phyloP scores from a whole-genome alignment of 2,888 invertebrate genomes.

The Odontomyia ornata region DNA sequence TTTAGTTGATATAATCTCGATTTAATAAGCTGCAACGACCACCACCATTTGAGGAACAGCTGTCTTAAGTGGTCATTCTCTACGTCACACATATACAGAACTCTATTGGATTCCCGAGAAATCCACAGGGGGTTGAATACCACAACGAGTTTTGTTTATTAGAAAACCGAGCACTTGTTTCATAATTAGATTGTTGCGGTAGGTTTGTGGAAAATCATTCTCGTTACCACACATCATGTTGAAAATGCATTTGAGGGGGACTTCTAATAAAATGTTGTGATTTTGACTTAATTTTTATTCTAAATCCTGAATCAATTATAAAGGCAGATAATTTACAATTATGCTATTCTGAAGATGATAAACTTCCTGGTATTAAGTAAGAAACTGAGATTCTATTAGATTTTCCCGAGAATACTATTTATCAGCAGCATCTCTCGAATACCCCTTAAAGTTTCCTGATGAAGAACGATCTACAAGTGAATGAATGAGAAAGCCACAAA shows the following conservation, averaged over 20 bases:
- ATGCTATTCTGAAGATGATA: too few species aligned
- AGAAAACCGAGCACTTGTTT: not conserved
- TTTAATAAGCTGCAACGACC: too few species aligned
- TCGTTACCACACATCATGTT: not conserved
- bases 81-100: not conserved
- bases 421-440: not conserved
- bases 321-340: not conserved
- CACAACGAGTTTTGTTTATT: not conserved
- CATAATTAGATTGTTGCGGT: not conserved
- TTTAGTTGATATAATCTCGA: too few species aligned
- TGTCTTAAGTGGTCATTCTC: not conserved
- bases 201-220: not conserved
- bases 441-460: not conserved
- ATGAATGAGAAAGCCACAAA: slow-evolving; percentile 18
- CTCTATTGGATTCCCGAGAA: not conserved
- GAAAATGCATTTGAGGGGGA: not conserved
- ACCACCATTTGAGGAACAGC: not conserved
- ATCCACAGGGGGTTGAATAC: not conserved
- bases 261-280: not conserved
- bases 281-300: too few species aligned
- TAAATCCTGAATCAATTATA: not conserved
- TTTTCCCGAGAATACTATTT: not conserved
- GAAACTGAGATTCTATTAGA: not conserved
- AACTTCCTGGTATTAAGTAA: not conserved
- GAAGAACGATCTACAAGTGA: not conserved